Conservation (phyloP, 2,113 vertebrate species). For the Dermatemys mawii region DNA sequence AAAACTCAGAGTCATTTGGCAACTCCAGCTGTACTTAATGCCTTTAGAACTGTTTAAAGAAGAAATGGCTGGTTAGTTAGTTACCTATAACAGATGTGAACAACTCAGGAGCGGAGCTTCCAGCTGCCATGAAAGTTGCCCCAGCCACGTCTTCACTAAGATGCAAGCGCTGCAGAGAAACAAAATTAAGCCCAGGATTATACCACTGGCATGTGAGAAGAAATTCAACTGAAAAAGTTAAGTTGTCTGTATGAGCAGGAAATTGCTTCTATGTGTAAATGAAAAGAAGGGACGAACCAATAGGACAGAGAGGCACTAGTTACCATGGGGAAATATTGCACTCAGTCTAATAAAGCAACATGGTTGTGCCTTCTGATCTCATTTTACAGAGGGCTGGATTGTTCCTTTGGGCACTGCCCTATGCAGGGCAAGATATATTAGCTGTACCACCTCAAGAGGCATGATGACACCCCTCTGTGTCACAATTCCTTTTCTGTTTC, state of each 20-base stretch:
- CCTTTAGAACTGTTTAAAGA: not conserved
- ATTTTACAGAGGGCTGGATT: not conserved
- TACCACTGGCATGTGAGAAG: not conserved
- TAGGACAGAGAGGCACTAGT: not conserved
- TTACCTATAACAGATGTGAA: conserved; percentile 99
- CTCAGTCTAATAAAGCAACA: not conserved
- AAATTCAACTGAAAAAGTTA: fast-evolving
- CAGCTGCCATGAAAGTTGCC: conserved; percentile 98
- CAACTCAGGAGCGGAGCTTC: conserved; percentile 96
- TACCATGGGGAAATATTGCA: not conserved
- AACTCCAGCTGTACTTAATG: not conserved
- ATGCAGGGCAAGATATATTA: not conserved
- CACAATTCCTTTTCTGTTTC: too few species aligned
- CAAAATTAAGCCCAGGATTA: conserved; percentile 43
- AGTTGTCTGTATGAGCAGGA: fast-evolving
- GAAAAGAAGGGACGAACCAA: not conserved
- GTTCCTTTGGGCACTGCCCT: not conserved
- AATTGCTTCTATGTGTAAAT: fast-evolving
- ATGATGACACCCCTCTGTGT: not conserved
- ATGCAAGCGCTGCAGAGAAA: conserved; percentile 86
- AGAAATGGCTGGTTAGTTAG: conserved; percentile 1
- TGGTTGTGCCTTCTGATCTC: not conserved
- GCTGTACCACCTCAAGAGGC: not conserved
- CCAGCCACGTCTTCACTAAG: conserved; percentile 98
- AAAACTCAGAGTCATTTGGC: fast-evolving